Conservation (phyloP, 2,113 vertebrate species). For the Dendrocopos noguchii region DNA sequence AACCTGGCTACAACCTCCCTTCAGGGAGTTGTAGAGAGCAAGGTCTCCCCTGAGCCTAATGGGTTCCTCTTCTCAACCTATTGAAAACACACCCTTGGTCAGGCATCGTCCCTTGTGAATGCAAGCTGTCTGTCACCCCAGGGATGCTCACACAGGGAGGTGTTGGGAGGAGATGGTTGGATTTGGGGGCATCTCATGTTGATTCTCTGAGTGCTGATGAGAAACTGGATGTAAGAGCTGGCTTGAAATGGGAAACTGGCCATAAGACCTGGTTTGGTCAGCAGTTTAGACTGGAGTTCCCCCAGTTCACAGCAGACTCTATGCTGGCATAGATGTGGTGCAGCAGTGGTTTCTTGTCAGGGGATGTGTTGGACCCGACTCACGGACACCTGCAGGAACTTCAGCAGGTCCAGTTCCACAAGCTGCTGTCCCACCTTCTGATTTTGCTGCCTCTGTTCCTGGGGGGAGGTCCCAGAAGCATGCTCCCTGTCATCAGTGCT, state of each 20-base stretch:
- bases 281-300: accelerated
- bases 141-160: background rate
- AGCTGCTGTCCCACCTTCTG: background rate
- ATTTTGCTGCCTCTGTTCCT: accelerated
- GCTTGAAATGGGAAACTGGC: background rate
- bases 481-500: accelerated
- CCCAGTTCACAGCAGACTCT: background rate
- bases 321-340: accelerated
- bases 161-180: accelerated
- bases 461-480: background rate
- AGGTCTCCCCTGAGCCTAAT: too few relatives aligned
- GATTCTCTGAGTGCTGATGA: background rate
- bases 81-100: background rate
- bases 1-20: too few relatives aligned
- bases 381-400: accelerated
- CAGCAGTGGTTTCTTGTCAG: background rate
- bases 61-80: background rate
- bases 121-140: background rate
- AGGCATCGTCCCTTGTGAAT: accelerated
- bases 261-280: background rate
- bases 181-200: background rate
- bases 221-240: background rate
- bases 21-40: too few relatives aligned
- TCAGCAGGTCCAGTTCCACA: background rate
- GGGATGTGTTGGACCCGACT: background rate